Evolutionary conservation across 2,113 vertebrate genomes (phyloP), one percentile per base, ranked within the genome.

Genomic region (Brachirus orientalis): DNA sequence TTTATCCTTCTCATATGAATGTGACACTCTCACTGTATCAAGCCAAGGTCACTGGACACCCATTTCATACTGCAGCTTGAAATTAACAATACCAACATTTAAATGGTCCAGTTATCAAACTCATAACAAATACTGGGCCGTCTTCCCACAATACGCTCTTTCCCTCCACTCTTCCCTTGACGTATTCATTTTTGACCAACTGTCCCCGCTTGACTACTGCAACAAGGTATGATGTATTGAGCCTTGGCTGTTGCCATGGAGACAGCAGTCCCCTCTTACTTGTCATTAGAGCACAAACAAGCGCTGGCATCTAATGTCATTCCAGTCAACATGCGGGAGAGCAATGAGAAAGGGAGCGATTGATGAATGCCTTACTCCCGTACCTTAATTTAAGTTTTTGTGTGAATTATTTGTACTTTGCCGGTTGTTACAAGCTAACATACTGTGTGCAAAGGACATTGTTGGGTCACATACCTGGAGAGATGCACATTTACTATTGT

Each of bases 141-240:
- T 88, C 74, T 83, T 86, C n/a, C n/a, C n/a, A n/a, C n/a, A n/a
- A n/a, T n/a, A n/a, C n/a, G n/a, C n/a, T n/a, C 79, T 64, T 68
- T 63, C 76, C 78, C 83, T 82, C 60, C 56, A 50, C 71, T 60
- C 69, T 75, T 92, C 77, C 85, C 71, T 84, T 91, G 88, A 92
- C 89, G 88, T 91, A 92, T 93, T 82, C 72, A 88, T 92, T 93
- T 93, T 92, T 93, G 92, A 93, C 92, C 92, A 92, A 92, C 92
- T 81, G 82, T 92, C 88, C 87, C 85, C 69, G 86, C 90, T 94
- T 94, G 92, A 94, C 92, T 92, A 90, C 90, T 91, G 90, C 94
- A 95, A 95, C 92, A 86, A 95, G 92, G 90, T 93, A 85, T 94
- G 94, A 95, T 95, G 91, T 94, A 94, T 93, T 93, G 93, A 94